These are phyloP conservation scores for Coreoperca whiteheadi DNA, from an alignment of 2,113 vertebrate species.

Conservation along the genomic window DNA sequence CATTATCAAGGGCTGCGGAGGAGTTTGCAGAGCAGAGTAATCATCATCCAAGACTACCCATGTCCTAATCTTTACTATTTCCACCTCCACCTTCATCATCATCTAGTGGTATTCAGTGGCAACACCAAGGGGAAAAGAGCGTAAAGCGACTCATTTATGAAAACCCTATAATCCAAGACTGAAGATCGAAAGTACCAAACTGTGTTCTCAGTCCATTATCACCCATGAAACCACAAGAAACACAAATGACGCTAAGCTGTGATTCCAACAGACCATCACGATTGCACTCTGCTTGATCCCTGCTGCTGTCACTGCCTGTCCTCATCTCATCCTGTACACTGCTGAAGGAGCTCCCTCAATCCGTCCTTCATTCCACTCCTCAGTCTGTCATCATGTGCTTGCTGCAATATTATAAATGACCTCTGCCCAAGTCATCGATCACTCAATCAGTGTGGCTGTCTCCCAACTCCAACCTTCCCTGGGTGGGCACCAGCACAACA, in stretches of 20 bases:
- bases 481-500: not conserved
- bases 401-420: not conserved
- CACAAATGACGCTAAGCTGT: not conserved
- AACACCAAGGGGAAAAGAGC: not conserved
- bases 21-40: not conserved
- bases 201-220: conserved; percentile 4
- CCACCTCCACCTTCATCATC: conserved; percentile 14
- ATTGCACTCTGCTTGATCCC: conserved; percentile 24
- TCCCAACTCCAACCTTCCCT: not conserved
- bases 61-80: not conserved
- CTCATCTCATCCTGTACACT: conserved; percentile 11
- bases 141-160: not conserved
- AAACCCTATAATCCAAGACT: no score
- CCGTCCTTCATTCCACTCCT: conserved; percentile 23
- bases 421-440: conserved; percentile 4
- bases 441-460: not conserved
- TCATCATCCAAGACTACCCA: not conserved
- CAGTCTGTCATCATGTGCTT: conserved; percentile 10
- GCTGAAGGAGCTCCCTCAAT: conserved; percentile 16
- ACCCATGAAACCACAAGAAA: not conserved
- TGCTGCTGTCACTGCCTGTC: conserved; percentile 2
- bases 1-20: not conserved
- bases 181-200: conserved; percentile 3
- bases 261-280: not conserved
- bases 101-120: not conserved